Evolutionary conservation across 2,797 vertebrate species (phyloP).

Genomic region (Eremophila alpestris): DNA sequence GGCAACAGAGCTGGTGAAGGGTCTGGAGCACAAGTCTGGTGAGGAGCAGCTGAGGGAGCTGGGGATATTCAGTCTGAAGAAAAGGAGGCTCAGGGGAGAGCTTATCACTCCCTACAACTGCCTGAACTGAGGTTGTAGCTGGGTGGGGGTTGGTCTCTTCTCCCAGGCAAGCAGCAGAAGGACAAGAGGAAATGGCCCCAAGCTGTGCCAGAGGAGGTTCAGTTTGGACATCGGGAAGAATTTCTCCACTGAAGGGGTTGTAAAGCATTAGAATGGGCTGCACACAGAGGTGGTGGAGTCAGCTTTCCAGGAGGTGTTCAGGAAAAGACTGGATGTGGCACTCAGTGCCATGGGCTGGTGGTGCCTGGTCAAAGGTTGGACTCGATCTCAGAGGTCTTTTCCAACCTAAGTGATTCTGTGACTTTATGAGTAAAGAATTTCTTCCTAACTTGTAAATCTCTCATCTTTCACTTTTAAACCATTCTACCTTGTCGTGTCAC

Average conservation of each 20-base stretch:
- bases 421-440: not conserved
- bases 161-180: accelerated
- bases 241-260: not conserved
- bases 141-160: not conserved
- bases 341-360: not conserved
- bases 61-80: not conserved
- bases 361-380: not conserved
- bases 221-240: not conserved
- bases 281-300: not conserved
- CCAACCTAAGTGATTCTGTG: accelerated
- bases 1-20: not conserved
- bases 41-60: not conserved
- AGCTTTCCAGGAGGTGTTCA: not conserved
- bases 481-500: not conserved
- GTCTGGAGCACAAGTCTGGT: not conserved
- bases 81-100: not conserved
- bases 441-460: not conserved
- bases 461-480: not conserved
- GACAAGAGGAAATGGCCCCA: not conserved
- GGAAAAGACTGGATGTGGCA: not conserved
- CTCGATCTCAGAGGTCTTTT: not conserved
- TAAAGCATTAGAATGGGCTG: not conserved
- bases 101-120: not conserved
- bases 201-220: not conserved
- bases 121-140: not conserved